Evolutionary conservation across 2,888 invertebrate genomes (phyloP), one percentile per base, ranked within the genome.

Genomic region (Bembecia ichneumoniformis): DNA sequence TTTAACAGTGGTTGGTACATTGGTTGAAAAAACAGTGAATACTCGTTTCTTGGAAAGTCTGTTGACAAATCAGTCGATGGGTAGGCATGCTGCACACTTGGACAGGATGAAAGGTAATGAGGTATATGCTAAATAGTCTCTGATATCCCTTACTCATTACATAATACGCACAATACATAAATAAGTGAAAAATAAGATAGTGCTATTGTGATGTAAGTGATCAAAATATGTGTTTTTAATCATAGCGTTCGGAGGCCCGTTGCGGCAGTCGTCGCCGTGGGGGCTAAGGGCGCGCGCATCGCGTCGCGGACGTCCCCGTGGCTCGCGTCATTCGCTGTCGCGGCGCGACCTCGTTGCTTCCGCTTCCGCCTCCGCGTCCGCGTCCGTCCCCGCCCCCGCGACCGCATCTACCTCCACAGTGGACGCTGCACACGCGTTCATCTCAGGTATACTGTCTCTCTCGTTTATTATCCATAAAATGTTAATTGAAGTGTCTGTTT

Each of bases 271-370:
- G n/a, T 40, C 40, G 13, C 40, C 40, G 5, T 40, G 40, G 40
- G 40, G 40, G 40, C 14, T 40, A 3, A 55, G 54, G 15, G 48
- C 46, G 46, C 40, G 77, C 7, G 68, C 69, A 2, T 60, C 91
- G 1, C 90, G 92, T 63, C 90, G 94, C 14, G 94, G 94, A 0
- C 87, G 94, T 46, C 94, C 94, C 47, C 88, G 94, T 48, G 94
- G 94, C 51, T 91, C 93, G 0, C 81, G 93, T 1, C 89, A 93
- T 60, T 54, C 61, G 0, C 14, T 53, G 17, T n/a, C 49, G 49
- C 43, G 52, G 17, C 60, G 0, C 64, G 75, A 3, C 62, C 89
- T 67, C 58, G 84, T 71, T 58, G 72, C 70, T 63, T 78, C 81
- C 46, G 65, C 82, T 49, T 60, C 54, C 49, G 53, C 56, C 16